Percentiles rank a stretch among this genome's conserved stretches.
Evolutionary conservation across 2,888 invertebrate genomes (phyloP).

Genomic region (Cyrtodaria siliqua): DNA sequence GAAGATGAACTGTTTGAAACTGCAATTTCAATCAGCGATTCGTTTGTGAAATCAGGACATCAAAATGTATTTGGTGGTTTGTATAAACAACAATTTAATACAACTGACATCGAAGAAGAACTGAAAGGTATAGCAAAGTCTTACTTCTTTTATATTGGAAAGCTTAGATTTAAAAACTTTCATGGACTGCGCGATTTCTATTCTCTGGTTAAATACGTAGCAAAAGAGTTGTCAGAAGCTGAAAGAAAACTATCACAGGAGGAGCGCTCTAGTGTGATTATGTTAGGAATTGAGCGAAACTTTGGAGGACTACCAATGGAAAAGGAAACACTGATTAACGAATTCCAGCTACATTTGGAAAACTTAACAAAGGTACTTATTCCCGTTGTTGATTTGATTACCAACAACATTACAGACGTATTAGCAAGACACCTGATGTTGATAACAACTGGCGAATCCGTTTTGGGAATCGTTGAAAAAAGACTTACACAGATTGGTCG

Average conservation of each 20-base stretch:
- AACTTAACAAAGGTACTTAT: not conserved
- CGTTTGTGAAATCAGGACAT: slow-evolving; percentile 11
- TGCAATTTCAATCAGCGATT: slow-evolving; percentile 65
- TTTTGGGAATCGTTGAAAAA: slow-evolving; percentile 63
- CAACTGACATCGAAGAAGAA: slow-evolving; percentile 12
- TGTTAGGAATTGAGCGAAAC: slow-evolving; percentile 68
- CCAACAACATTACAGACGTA: slow-evolving; percentile 64
- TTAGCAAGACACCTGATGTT: slow-evolving; percentile 69
- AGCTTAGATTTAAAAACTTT: too few species aligned
- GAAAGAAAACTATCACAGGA: slow-evolving; percentile 8
- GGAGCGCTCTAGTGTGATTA: slow-evolving; percentile 33
- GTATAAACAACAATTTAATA: not conserved
- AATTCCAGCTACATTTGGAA: slow-evolving; percentile 26
- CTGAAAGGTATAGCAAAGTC: slow-evolving; percentile 39
- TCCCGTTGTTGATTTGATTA: slow-evolving; percentile 55
- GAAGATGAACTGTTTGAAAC: slow-evolving; percentile 70
- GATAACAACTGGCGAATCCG: slow-evolving; percentile 68
- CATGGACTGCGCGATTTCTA: slow-evolving; percentile 70
- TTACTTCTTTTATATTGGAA: slow-evolving; percentile 38
- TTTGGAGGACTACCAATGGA: slow-evolving; percentile 69
- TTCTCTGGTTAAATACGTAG: slow-evolving; percentile 52
- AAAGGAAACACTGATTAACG: slow-evolving; percentile 34
- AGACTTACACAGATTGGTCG: slow-evolving; percentile 47
- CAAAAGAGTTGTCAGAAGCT: slow-evolving; percentile 1
- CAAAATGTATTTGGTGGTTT: not conserved